Evolutionary conservation across 2,888 invertebrate species (phyloP).

Genomic region (Amphimallon solstitiale): DNA sequence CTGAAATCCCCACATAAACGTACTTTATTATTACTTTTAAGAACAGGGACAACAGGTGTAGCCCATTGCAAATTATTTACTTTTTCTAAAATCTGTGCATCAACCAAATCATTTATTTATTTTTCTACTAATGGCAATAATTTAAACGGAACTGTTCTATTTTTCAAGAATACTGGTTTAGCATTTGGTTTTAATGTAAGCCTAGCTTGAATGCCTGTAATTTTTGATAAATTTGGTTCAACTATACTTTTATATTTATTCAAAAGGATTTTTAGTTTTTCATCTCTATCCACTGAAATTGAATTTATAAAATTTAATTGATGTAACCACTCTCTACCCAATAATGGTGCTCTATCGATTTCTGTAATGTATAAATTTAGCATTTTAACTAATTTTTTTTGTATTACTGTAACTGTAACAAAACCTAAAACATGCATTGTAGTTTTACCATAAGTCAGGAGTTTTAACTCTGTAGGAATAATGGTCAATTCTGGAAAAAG

Average conservation of each 20-base stretch:
- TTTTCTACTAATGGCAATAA: slow-evolving; percentile 38
- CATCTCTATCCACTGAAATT: slow-evolving; percentile 10
- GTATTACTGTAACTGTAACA: slow-evolving; percentile 34
- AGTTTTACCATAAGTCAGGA: slow-evolving; percentile 39
- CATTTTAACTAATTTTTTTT: slow-evolving; percentile 10
- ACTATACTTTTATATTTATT: slow-evolving; percentile 31
- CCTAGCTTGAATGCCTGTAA: slow-evolving; percentile 37
- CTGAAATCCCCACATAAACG: slow-evolving; percentile 50
- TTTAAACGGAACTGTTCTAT: slow-evolving; percentile 40
- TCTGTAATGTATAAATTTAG: slow-evolving; percentile 45
- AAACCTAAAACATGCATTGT: slow-evolving; percentile 39
- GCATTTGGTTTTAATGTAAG: slow-evolving; percentile 39
- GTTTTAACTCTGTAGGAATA: slow-evolving; percentile 34
- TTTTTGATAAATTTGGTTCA: slow-evolving; percentile 36
- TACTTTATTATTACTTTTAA: slow-evolving; percentile 48
- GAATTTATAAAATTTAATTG: slow-evolving; percentile 39
- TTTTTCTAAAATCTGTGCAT: slow-evolving; percentile 44
- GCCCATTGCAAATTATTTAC: slow-evolving; percentile 52
- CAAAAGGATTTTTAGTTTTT: slow-evolving; percentile 23
- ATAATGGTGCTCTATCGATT: slow-evolving; percentile 45
- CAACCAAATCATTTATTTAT: slow-evolving; percentile 41
- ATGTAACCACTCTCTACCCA: slow-evolving; percentile 49
- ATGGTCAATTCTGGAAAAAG: slow-evolving; percentile 10
- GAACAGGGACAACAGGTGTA: slow-evolving; percentile 56
- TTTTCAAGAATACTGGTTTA: slow-evolving; percentile 42